A percentile compares a stretch with the other conserved stretches of the same genome.
phyloP scores from a whole-genome alignment of 1,140 invertebrate genomes.

The Limonius californicus region DNA sequence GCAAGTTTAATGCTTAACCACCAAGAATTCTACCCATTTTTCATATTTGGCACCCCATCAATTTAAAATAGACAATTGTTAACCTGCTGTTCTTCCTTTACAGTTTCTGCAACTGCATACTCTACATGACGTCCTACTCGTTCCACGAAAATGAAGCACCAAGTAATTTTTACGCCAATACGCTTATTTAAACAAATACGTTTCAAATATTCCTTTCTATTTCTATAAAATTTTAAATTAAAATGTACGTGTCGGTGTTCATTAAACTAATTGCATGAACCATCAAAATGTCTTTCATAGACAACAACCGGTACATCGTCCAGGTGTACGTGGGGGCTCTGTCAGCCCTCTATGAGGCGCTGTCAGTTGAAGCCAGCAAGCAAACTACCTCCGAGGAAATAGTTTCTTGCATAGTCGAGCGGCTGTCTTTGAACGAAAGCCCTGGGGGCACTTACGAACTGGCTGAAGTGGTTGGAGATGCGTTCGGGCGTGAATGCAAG shows the following conservation, averaged over 20 bases:
- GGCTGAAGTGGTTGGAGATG: conserved; percentile 83
- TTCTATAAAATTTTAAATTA: conserved; percentile 6
- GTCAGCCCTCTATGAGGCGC: conserved; percentile 83
- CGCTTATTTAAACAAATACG: conserved; percentile 9
- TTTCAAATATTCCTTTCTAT: conserved; percentile 8
- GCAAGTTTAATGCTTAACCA: no score
- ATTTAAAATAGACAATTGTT: no score
- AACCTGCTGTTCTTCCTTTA: no score
- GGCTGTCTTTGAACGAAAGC: conserved; percentile 64
- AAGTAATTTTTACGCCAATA: not conserved
- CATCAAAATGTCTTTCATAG: conserved; percentile 9
- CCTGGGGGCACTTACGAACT: conserved; percentile 75
- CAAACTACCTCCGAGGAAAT: conserved; percentile 87
- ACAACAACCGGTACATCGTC: conserved; percentile 56
- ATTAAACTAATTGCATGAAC: not conserved
- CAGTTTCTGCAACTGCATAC: not conserved
- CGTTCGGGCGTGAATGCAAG: conserved; percentile 83
- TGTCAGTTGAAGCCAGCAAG: conserved; percentile 89
- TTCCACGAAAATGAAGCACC: conserved; percentile 6
- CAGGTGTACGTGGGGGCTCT: conserved; percentile 88
- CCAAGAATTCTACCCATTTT: no score
- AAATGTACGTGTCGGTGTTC: not conserved
- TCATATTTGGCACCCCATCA: no score
- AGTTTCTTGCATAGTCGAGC: conserved; percentile 79
- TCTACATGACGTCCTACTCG: not conserved